These are phyloP conservation scores for Stegodyphus mimosarum DNA, from an alignment of 1,140 invertebrate genomes.

Conservation along the genomic window DNA sequence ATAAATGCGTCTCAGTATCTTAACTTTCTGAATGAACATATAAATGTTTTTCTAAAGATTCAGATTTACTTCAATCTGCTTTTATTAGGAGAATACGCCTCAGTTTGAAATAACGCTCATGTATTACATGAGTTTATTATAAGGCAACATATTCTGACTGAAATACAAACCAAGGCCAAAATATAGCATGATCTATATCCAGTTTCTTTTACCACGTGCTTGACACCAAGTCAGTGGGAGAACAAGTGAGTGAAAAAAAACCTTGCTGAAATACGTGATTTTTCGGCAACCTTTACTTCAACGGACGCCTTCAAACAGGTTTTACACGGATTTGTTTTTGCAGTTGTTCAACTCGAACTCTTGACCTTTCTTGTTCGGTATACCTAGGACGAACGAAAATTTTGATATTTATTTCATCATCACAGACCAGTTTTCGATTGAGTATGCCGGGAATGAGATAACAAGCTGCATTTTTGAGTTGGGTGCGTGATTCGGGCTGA, in stretches of 20 bases:
- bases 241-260: neutral
- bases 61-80: too few relatives aligned
- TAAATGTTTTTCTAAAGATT: too few relatives aligned
- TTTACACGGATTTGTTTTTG: neutral
- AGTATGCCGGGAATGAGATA: neutral
- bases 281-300: neutral
- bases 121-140: too few relatives aligned
- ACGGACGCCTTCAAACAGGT: neutral
- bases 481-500: too few relatives aligned
- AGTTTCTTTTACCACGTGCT: neutral
- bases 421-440: neutral
- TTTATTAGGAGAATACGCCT: too few relatives aligned
- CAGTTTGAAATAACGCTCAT: too few relatives aligned
- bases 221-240: neutral
- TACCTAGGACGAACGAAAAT: neutral
- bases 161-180: neutral
- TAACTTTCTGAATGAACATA: too few relatives aligned
- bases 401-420: neutral
- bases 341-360: neutral
- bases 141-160: too few relatives aligned
- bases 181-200: neutral
- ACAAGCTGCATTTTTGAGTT: too few relatives aligned
- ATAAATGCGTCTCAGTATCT: too few relatives aligned
- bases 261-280: neutral
- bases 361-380: slow-evolving; percentile 2